Evolutionary conservation across 2,113 vertebrate genomes (phyloP).

Genomic region (Alligator mississippiensis): DNA sequence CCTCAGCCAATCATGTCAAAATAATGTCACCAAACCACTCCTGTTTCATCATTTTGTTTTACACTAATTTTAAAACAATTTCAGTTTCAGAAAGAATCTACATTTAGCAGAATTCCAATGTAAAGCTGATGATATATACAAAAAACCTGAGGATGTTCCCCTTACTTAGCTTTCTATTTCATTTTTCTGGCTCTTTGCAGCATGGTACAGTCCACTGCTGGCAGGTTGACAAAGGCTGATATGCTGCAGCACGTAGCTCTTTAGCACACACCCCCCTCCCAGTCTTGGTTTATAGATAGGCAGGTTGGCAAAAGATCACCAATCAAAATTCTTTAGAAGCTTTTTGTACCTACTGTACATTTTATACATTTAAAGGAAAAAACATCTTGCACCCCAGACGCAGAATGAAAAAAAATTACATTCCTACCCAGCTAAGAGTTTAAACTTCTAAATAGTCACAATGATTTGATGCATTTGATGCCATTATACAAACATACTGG

Average conservation of each 20-base stretch:
- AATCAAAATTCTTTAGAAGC: constrained; percentile 13
- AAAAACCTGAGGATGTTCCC: constrained; percentile 53
- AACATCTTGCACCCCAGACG: neutral
- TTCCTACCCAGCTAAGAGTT: neutral
- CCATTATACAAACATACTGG: neutral
- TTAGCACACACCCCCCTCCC: constrained; percentile 27
- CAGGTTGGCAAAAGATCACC: constrained; percentile 67
- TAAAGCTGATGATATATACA: constrained; percentile 37
- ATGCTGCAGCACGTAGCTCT: constrained; percentile 87
- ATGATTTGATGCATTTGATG: neutral
- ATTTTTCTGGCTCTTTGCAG: constrained; percentile 76
- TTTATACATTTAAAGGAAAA: neutral
- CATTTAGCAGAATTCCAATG: constrained; percentile 45
- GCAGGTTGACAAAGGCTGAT: constrained; percentile 90
- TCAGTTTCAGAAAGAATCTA: constrained; percentile 52
- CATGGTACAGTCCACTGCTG: constrained; percentile 84
- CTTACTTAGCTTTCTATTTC: constrained; percentile 26
- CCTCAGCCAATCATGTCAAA: constrained; percentile 93
- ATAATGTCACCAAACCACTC: constrained; percentile 91
- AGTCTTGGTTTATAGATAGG: constrained; percentile 74
- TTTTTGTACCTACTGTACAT: neutral
- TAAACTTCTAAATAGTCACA: neutral
- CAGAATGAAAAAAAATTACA: neutral
- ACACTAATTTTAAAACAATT: constrained; percentile 79
- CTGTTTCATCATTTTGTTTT: constrained; percentile 85